Conservation (phyloP, 64 coral and sea anemone species). For the Actinia tenebrosa region DNA sequence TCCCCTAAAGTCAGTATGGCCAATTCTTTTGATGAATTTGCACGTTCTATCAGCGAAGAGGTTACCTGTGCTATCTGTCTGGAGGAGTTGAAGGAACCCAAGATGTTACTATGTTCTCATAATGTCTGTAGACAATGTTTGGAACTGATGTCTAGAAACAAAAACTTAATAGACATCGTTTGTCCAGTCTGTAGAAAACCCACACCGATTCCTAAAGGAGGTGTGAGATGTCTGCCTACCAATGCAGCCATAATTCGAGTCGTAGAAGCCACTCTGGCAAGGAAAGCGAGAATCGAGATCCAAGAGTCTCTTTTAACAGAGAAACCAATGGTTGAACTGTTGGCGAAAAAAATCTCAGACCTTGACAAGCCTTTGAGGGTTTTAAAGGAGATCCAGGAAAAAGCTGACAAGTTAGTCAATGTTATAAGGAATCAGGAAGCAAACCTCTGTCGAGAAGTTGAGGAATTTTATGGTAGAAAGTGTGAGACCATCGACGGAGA, state of each 20-base stretch:
- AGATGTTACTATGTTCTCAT: constrained; percentile 45
- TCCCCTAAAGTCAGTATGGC: neutral
- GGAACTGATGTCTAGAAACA: neutral
- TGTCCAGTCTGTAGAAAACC: constrained; percentile 63
- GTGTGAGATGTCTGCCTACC: constrained; percentile 52
- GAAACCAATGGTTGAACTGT: constrained; percentile 55
- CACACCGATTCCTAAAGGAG: constrained; percentile 53
- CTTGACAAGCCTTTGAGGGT: constrained; percentile 28
- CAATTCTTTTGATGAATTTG: neutral
- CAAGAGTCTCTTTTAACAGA: constrained; percentile 58
- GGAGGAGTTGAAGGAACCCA: constrained; percentile 47
- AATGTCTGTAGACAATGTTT: constrained; percentile 35
- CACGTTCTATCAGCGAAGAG: constrained; percentile 43
- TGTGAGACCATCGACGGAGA: constrained; percentile 45
- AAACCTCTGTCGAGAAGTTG: constrained; percentile 35
- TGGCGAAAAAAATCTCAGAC: constrained; percentile 43
- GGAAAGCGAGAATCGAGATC: constrained; percentile 57
- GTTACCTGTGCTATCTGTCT: constrained; percentile 47
- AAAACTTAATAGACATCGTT: constrained; percentile 31
- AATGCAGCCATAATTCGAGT: constrained; percentile 54
- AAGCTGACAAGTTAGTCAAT: constrained; percentile 43
- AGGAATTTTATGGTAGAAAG: constrained; percentile 63
- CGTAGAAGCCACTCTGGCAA: constrained; percentile 53
- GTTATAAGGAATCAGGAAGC: constrained; percentile 65
- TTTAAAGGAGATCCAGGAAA: constrained; percentile 50